Evolutionary conservation across 2,888 invertebrate species (phyloP).

Genomic region (Parapristionchus giblindavisi): DNA sequence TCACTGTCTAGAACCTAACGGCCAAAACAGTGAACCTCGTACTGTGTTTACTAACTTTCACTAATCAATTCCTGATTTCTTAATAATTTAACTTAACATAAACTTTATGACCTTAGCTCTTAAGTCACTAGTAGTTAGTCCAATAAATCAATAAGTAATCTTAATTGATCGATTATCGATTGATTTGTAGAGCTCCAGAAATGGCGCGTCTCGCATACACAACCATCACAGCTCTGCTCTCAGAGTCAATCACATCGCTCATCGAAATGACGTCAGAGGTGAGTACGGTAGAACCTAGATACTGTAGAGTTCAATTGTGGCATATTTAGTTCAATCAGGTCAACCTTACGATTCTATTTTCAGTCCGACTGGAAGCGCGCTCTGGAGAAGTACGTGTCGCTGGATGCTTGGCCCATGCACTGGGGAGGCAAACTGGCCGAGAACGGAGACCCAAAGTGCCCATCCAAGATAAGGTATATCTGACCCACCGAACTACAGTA

Average conservation of each 20-base stretch:
- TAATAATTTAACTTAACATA: too few relatives aligned
- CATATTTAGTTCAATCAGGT: not conserved
- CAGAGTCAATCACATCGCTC: conserved; percentile 61
- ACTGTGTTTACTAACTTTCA: too few relatives aligned
- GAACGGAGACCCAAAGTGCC: conserved; percentile 64
- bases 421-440: conserved; percentile 67
- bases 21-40: too few relatives aligned
- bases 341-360: conserved; percentile 16
- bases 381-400: conserved; percentile 63
- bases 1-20: too few relatives aligned
- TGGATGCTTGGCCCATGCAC: conserved; percentile 68
- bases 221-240: conserved; percentile 66
- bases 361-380: conserved; percentile 65
- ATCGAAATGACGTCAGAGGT: conserved; percentile 68
- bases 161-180: not conserved
- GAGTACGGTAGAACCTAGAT: not conserved
- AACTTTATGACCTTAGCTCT: too few relatives aligned
- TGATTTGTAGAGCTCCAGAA: conserved; percentile 61
- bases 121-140: too few relatives aligned
- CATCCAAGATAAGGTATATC: conserved; percentile 53
- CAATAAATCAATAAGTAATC: not conserved
- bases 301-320: not conserved
- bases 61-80: too few relatives aligned
- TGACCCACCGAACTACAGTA: not conserved
- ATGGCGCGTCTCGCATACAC: conserved; percentile 68